Evolutionary conservation across 2,888 invertebrate genomes (phyloP), one percentile per base, ranked within the genome.

Genomic region (Harpalus rufipes): DNA sequence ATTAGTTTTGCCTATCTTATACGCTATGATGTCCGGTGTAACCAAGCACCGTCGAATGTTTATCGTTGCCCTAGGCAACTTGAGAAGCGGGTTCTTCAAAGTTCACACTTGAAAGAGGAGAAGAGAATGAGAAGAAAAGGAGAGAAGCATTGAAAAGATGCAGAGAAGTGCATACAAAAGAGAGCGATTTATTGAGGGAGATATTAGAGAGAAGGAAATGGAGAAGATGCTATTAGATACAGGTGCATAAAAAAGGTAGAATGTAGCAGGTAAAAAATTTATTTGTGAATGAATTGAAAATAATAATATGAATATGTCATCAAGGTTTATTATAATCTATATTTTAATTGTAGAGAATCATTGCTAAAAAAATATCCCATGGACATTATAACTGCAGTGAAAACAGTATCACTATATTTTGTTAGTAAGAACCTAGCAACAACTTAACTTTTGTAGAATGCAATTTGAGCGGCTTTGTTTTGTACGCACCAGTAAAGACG

Each of bases 131-230:
- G 56, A 56, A 56, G 12, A 56, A 14, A 56, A 7, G 56, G n/a
- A 59, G 59, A 59, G 59, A 59, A 2, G 59, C 59, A 59, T 14
- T 16, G 16, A 59, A 59, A 18, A 59, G 8, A 16, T 59, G n/a
- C 18, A 59, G 59, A 59, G 59, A 59, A 59, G 18, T 16, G 59
- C 59, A 59, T 59, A 59, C 44, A 59, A 16, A 59, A 59, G 59
- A 59, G 59, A 16, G 14, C 7, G 59, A 14, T n/a, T 3, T 8
- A 59, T 2, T 59, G n/a, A 3, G 1, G 21, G 44, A 51, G 44
- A 51, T 51, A 32, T 51, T 2, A 51, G 44, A 51, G 12, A 51
- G 44, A 51, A 8, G 12, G 10, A 51, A 12, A 51, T 32, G 12
- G 12, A 51, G 10, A 8, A 51, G 44, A 51, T 51, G 12, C 10